A percentile compares a stretch with the other conserved stretches of the same genome.
Conservation (phyloP, 2,797 vertebrate species). For the Acrocephalus scirpaceus region DNA sequence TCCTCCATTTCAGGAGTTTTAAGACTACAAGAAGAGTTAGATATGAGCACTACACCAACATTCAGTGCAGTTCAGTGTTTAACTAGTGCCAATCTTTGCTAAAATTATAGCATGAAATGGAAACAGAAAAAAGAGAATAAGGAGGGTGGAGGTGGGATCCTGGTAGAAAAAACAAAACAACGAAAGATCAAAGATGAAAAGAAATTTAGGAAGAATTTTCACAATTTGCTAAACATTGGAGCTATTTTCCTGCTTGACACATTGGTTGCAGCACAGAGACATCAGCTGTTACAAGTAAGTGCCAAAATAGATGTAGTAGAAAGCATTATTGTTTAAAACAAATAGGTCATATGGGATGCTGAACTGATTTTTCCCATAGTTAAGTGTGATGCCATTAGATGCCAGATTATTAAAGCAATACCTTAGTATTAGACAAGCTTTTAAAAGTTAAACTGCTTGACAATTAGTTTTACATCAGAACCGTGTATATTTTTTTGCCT, state of each 20-base stretch:
- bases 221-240: slow-evolving; percentile 47
- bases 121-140: neutral
- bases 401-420: slow-evolving; percentile 52
- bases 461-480: slow-evolving; percentile 59
- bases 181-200: neutral
- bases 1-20: neutral
- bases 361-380: slow-evolving; percentile 65
- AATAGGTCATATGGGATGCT: slow-evolving; percentile 57
- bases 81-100: neutral
- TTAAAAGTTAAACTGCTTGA: slow-evolving; percentile 47
- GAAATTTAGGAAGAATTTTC: slow-evolving; percentile 42
- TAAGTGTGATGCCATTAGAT: slow-evolving; percentile 38
- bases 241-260: slow-evolving; percentile 38
- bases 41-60: neutral
- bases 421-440: slow-evolving; percentile 47
- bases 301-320: slow-evolving; percentile 43
- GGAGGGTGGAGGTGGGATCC: accelerated
- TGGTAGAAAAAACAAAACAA: neutral
- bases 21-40: neutral
- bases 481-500: neutral
- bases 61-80: neutral
- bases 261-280: slow-evolving; percentile 51
- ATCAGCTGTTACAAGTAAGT: slow-evolving; percentile 38
- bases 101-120: neutral
- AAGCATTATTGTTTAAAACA: slow-evolving; percentile 69